These are phyloP conservation scores for Panthera tigris DNA, from an alignment of 2,113 vertebrate genomes.

Conservation along the genomic window DNA sequence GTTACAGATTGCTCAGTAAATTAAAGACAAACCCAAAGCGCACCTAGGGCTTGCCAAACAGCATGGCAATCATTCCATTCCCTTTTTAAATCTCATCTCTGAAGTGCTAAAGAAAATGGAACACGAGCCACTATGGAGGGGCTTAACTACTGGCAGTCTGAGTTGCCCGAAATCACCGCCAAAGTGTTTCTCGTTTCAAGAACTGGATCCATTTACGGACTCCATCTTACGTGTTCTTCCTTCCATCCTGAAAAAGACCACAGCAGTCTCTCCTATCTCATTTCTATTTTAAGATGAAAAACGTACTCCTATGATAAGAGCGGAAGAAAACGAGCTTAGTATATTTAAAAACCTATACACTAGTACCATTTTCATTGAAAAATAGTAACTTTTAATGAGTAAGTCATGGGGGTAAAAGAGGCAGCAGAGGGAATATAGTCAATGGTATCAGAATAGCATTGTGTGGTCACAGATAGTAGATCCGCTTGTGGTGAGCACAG, in stretches of 20 bases:
- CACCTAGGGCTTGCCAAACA: neutral
- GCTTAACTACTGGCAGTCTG: neutral
- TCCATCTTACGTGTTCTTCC: neutral
- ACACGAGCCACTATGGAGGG: too few relatives aligned
- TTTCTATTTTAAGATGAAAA: neutral
- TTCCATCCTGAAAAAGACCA: neutral
- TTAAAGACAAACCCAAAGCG: neutral
- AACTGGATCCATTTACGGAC: neutral
- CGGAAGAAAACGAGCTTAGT: neutral
- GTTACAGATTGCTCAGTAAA: neutral
- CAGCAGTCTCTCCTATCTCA: neutral
- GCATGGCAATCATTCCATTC: neutral
- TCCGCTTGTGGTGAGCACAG: neutral
- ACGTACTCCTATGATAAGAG: neutral
- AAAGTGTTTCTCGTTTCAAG: neutral
- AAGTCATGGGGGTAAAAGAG: neutral
- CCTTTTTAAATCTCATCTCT: neutral
- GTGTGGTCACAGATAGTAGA: neutral
- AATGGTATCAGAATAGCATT: neutral
- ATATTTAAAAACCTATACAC: neutral
- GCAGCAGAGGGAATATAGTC: neutral
- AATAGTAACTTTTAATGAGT: neutral
- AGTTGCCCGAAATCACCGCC: neutral
- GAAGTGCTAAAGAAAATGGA: neutral
- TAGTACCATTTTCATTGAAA: neutral